Conservation (phyloP, 2,113 vertebrate genomes). For the Euleptes europaea region DNA sequence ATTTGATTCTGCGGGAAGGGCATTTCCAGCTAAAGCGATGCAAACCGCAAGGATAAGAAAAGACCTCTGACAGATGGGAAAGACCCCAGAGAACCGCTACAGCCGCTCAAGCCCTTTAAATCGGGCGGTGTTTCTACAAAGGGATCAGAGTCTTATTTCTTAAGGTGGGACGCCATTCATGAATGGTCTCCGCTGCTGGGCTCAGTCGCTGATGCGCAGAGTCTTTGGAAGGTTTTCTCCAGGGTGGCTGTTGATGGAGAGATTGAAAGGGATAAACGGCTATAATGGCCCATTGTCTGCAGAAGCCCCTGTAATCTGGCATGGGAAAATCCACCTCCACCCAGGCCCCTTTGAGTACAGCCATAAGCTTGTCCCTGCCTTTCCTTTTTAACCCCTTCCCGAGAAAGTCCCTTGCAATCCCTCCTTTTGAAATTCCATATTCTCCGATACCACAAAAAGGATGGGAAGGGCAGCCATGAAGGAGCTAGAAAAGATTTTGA, state of each 20-base stretch:
- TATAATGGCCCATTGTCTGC: slow-evolving; percentile 51
- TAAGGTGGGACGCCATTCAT: rapidly evolving
- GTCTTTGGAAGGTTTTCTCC: background rate
- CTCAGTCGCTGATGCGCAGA: slow-evolving; percentile 25
- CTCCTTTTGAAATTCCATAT: slow-evolving; percentile 37
- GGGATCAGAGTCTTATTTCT: background rate
- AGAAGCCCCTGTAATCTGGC: slow-evolving; percentile 48
- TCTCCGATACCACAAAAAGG: slow-evolving; percentile 26
- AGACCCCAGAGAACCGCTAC: too few species aligned
- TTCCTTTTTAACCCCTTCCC: slow-evolving; percentile 50
- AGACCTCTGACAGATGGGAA: too few species aligned
- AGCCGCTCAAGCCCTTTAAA: background rate
- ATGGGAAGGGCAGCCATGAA: too few species aligned
- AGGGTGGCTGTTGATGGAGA: slow-evolving; percentile 24
- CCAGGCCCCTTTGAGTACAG: slow-evolving; percentile 60
- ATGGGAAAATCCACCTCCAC: slow-evolving; percentile 47
- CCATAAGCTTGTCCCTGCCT: slow-evolving; percentile 51
- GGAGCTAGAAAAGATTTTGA: too few species aligned
- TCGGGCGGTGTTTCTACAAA: background rate
- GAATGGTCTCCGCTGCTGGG: slow-evolving; percentile 34
- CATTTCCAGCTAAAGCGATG: too few species aligned
- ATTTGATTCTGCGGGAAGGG: too few species aligned
- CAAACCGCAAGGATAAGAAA: too few species aligned
- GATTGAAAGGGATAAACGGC: slow-evolving; percentile 30
- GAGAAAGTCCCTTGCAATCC: slow-evolving; percentile 48